A percentile compares a stretch with the other conserved stretches of the same genome.
Evolutionary conservation across 2,113 vertebrate species (phyloP).

Genomic region (Cyanoliseus patagonus): DNA sequence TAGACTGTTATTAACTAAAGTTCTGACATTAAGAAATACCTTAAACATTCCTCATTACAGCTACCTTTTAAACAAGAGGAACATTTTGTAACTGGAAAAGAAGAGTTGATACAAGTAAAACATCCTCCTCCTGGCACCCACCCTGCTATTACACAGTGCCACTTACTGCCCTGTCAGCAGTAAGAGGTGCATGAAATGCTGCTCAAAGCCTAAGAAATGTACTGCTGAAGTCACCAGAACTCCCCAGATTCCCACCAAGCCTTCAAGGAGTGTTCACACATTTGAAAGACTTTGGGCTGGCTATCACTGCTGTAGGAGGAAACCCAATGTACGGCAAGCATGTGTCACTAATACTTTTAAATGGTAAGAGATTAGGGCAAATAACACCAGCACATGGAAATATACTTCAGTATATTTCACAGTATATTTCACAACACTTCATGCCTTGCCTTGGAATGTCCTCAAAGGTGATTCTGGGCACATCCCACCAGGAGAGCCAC

Average conservation of each 20-base stretch:
- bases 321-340: background rate
- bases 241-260: background rate
- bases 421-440: background rate
- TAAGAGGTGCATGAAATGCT: rapidly evolving
- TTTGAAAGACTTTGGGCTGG: background rate
- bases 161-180: background rate
- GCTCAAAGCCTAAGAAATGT: background rate
- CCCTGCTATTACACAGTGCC: background rate
- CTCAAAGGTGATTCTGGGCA: background rate
- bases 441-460: background rate
- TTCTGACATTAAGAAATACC: background rate
- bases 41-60: background rate
- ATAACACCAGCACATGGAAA: background rate
- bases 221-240: background rate
- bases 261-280: rapidly evolving
- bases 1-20: background rate
- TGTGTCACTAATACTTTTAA: background rate
- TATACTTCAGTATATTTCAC: background rate
- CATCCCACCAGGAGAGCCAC: rapidly evolving
- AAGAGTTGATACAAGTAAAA: background rate
- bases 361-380: rapidly evolving
- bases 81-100: background rate
- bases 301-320: background rate
- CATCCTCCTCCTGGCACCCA: background rate
- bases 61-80: background rate